Evolutionary conservation across 2,797 vertebrate species (phyloP).

Genomic region (Sebastes taczanowskii): DNA sequence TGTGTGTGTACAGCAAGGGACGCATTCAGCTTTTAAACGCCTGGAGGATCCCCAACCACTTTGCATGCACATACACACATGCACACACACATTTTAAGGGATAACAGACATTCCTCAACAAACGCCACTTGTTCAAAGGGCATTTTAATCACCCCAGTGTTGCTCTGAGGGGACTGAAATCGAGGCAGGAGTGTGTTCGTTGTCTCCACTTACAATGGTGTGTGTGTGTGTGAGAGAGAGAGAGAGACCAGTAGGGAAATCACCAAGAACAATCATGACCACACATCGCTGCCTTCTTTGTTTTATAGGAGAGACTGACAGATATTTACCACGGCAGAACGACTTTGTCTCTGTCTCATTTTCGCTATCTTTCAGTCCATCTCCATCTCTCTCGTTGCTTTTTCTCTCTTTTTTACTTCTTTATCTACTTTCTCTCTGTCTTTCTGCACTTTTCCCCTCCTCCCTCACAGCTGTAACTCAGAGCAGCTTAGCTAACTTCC

Average conservation of each 20-base stretch:
- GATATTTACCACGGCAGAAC: slow-evolving; percentile 52
- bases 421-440: background rate
- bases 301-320: slow-evolving; percentile 52
- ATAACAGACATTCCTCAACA: slow-evolving; percentile 39
- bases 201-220: slow-evolving; percentile 34
- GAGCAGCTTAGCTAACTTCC: slow-evolving; percentile 1
- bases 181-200: slow-evolving; percentile 24
- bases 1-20: background rate
- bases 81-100: slow-evolving; percentile 1
- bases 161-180: slow-evolving; percentile 32
- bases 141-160: slow-evolving; percentile 65
- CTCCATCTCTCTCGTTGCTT: background rate
- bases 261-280: slow-evolving; percentile 62
- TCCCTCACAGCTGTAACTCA: background rate
- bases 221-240: slow-evolving; percentile 8
- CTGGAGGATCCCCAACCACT: slow-evolving; percentile 45
- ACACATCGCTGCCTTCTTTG: slow-evolving; percentile 65
- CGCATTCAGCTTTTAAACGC: slow-evolving; percentile 37
- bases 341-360: slow-evolving; percentile 38
- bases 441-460: background rate
- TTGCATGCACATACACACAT: background rate
- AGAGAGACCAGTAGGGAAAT: slow-evolving; percentile 68
- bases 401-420: slow-evolving; percentile 1
- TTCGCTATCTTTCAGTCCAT: slow-evolving; percentile 8
- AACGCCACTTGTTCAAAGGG: slow-evolving; percentile 54